Base-by-base conservation (phyloP, 2,888 invertebrate genomes). In the Timema cristinae region DNA sequence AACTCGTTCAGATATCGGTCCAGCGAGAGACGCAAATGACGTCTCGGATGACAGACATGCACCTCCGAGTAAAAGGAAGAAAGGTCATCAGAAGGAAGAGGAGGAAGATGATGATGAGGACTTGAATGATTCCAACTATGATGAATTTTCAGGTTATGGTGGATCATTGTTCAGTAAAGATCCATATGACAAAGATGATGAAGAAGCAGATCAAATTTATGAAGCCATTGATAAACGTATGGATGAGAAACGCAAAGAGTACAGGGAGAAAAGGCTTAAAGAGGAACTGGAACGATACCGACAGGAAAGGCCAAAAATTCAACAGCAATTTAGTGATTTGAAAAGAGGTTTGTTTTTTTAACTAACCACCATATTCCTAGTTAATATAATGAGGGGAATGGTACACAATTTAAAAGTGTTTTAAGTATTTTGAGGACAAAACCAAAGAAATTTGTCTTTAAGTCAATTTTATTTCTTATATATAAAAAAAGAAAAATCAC, bases 151-250 rank as follows among this genome's bases (percentile, higher is more conserved):
- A 71, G 99, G 99, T 32, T 99, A 99, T 82, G 98, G 98, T 78
- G 99, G 98, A 2, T 97, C 97, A n/a, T 84, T 99, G 51, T 99
- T 99, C 81, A 95, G 95, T 67, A 99, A 98, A 87, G 99, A 99
- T 87, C 99, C 99, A 0, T 99, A 99, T 81, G 99, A 99, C 81
- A 98, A 99, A 86, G 99, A 99, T 82, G 99, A 99, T 82, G 98
- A 98, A 78, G 99, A 99, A 85, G 99, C 99, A 0, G 99, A 99
- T 86, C 93, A 94, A 10, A 97, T 99, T 77, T 99, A 99, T 82
- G 97, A 98, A 82, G 95, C 95, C 5, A 97, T 99, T 78, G 99
- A 99, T 80, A 95, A 97, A 80, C 86, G 99, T 75, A 98, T 99
- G 96, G 99, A 99, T 82, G 99, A 99, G 80, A 97, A n/a, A 80